Evolutionary conservation across 2,113 vertebrate genomes (phyloP), one percentile per base, ranked within the genome.

Genomic region (Brachyhypopomus occidentalis): DNA sequence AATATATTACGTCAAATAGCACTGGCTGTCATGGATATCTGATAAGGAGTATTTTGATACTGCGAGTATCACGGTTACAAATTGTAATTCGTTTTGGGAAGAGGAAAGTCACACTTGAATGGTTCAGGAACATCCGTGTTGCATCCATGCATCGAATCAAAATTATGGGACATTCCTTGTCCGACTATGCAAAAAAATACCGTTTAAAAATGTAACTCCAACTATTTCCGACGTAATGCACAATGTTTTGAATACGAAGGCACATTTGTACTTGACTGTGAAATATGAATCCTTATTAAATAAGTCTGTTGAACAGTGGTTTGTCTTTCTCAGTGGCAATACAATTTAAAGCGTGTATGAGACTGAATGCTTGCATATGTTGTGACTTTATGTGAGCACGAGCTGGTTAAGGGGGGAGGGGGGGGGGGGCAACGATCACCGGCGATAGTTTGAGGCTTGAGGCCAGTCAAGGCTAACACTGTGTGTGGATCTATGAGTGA

Each of bases 361-460:
- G 76, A 72, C 45, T 77, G 63, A 55, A 34, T 60, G 41, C 67
- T 16, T 23, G 30, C 36, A 41, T 85, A 56, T 76, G 60, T 82
- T 73, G 38, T 56, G 34, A 64, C 45, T 38, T 52, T 58, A 72
- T 59, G 78, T 55, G 78, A 63, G 69, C 76, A 64, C 63, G 67
- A 25, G 62, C 73, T 76, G 48, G 59, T 52, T n/a, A 62, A 67
- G 64, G 48, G 62, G 60, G 58, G 74, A 30, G 62, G 60, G 58
- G 74, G 77, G 82, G 72, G 79, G 77, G 77, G 76, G 75, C 80
- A 84, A 62, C 63, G 82, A 19, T 75, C 75, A 70, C 71, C 74
- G 72, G 38, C 79, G 64, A 81, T 82, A 78, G 82, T 78, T 80
- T 84, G 75, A 81, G 85, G 78, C 81, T 86, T 84, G 71, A 81